Percentiles rank a stretch among this genome's conserved stretches.
Conservation (phyloP, 1,140 invertebrate genomes). For the Stenopsyche tienmushanensis region DNA sequence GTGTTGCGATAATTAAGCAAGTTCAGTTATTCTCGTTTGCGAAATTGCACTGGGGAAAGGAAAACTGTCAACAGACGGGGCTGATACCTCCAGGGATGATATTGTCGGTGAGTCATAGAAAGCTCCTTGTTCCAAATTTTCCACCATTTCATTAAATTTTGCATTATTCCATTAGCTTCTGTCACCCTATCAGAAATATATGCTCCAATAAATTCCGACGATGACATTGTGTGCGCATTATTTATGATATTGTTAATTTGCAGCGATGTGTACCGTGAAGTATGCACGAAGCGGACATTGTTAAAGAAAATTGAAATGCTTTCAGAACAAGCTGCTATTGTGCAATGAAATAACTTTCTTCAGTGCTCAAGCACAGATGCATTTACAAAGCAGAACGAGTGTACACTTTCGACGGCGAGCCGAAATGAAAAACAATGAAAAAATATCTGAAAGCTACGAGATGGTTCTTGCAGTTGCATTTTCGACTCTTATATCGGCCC, state of each 20-base stretch:
- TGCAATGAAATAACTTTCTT: no score
- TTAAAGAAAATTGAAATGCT: neutral
- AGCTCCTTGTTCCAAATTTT: neutral
- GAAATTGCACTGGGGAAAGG: neutral
- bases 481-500: no score
- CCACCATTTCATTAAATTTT: slow-evolving; percentile 15
- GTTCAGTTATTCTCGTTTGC: neutral
- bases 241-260: neutral
- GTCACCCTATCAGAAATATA: neutral
- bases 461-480: no score
- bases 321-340: no score
- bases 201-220: neutral
- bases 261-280: neutral
- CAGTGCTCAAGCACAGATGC: no score
- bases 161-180: slow-evolving; percentile 7
- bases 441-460: no score
- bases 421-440: no score
- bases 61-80: slow-evolving; percentile 12
- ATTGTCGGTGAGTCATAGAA: neutral
- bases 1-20: neutral
- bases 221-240: neutral
- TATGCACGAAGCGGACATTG: neutral
- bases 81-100: neutral
- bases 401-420: no score
- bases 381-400: no score